phyloP scores from a whole-genome alignment of 2,113 vertebrate species.

The Gymnarchus niloticus region DNA sequence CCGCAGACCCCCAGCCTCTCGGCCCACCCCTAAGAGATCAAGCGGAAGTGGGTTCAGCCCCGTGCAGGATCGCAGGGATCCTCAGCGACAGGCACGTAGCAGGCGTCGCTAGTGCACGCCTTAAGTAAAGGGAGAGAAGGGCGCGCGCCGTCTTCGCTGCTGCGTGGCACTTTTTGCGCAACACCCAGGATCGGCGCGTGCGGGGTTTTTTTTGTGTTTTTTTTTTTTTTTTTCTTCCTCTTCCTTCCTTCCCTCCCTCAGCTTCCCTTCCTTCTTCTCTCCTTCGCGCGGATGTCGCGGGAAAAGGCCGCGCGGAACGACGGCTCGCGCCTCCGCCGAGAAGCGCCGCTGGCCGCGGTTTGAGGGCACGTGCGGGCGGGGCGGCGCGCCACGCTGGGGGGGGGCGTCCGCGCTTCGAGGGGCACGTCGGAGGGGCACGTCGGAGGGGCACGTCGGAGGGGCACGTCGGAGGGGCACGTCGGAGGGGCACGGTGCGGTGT shows the following conservation, averaged over 20 bases:
- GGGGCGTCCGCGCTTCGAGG: constrained; percentile 1
- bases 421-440: background rate
- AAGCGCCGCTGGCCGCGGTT: background rate
- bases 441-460: constrained; percentile 25
- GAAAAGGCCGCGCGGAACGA: constrained; percentile 28
- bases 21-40: constrained; percentile 52
- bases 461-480: background rate
- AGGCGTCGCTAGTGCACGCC: background rate
- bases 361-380: constrained; percentile 1
- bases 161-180: background rate
- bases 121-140: background rate
- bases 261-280: too few relatives aligned
- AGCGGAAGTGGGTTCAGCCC: constrained; percentile 68
- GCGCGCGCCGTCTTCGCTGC: background rate
- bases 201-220: background rate
- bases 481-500: background rate
- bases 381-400: constrained; percentile 24
- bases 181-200: background rate
- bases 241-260: too few relatives aligned
- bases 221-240: background rate
- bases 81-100: constrained; percentile 47
- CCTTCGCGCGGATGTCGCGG: constrained; percentile 19
- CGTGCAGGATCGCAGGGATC: constrained; percentile 68
- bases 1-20: constrained; percentile 43
- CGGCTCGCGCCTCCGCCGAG: constrained; percentile 7